phyloP scores from a whole-genome alignment of 1,140 invertebrate species.

The Alviniconcha marisindica region DNA sequence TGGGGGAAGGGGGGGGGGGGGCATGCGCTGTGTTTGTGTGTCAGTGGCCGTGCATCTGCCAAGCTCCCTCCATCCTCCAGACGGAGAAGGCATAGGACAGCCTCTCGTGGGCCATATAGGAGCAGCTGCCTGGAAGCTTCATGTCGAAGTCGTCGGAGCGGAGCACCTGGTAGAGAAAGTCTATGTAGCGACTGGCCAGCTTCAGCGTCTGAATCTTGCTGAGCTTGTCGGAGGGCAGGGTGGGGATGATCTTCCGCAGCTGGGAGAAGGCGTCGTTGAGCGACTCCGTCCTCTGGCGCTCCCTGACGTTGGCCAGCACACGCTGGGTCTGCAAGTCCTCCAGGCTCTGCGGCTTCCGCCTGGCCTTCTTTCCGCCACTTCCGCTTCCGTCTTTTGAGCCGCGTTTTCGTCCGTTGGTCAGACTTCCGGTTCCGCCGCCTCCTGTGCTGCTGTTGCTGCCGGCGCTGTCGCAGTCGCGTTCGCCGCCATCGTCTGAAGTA shows the following conservation, averaged over 20 bases:
- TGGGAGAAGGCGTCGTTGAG: slow-evolving; percentile 97
- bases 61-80: slow-evolving; percentile 97
- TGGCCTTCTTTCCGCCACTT: not conserved
- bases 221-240: slow-evolving; percentile 97
- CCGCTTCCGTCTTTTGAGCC: slow-evolving; percentile 15
- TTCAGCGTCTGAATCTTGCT: slow-evolving; percentile 99
- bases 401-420: not conserved
- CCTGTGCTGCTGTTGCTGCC: slow-evolving; percentile 30
- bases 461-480: slow-evolving; percentile 26
- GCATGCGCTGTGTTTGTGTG: not conserved
- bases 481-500: slow-evolving; percentile 29
- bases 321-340: slow-evolving; percentile 82
- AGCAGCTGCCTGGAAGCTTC: slow-evolving; percentile 79
- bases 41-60: slow-evolving; percentile 73
- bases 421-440: not conserved
- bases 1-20: not conserved
- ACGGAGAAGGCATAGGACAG: slow-evolving; percentile 96
- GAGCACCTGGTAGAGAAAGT: slow-evolving; percentile 92
- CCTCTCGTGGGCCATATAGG: slow-evolving; percentile 91
- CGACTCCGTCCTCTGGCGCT: slow-evolving; percentile 96
- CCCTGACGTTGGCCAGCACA: slow-evolving; percentile 96
- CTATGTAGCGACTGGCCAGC: slow-evolving; percentile 84
- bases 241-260: slow-evolving; percentile 96
- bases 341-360: slow-evolving; percentile 53
- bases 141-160: slow-evolving; percentile 62